These are phyloP conservation scores for Acropternis orthonyx DNA, from an alignment of 2,797 vertebrate species.

Conservation along the genomic window DNA sequence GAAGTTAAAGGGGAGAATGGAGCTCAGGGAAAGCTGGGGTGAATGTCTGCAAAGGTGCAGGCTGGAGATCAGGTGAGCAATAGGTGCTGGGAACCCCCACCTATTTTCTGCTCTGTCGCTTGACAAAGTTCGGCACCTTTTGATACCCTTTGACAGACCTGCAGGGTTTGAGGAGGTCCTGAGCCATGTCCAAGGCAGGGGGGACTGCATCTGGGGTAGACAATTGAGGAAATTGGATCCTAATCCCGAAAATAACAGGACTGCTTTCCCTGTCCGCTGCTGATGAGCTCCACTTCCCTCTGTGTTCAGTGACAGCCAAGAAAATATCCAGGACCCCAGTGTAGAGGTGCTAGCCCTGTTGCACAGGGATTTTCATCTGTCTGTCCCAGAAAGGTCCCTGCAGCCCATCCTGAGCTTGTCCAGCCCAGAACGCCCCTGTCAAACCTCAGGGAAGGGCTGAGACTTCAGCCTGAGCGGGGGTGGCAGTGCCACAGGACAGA, in stretches of 20 bases:
- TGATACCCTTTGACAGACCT: background rate
- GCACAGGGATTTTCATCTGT: background rate
- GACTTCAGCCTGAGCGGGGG: background rate
- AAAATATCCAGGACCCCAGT: background rate
- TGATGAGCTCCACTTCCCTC: background rate
- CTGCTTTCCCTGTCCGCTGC: background rate
- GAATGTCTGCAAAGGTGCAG: background rate
- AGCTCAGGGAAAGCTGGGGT: background rate
- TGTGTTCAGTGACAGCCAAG: fast-evolving
- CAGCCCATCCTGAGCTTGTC: background rate
- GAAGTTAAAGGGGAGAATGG: background rate
- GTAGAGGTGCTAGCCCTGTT: background rate
- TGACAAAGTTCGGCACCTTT: background rate
- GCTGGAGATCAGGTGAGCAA: fast-evolving
- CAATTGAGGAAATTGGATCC: background rate
- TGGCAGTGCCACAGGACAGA: background rate
- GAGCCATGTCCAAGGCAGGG: background rate
- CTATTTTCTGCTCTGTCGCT: background rate
- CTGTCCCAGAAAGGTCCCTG: background rate
- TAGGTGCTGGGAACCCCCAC: background rate
- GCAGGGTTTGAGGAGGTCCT: background rate
- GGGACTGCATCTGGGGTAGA: background rate
- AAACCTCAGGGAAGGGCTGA: background rate
- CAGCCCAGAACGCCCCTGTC: background rate
- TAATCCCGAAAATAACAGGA: background rate